Evolutionary conservation across 2,888 invertebrate species (phyloP), one percentile per base, ranked within the genome.

Genomic region (Acanthosoma haemorrhoidale): DNA sequence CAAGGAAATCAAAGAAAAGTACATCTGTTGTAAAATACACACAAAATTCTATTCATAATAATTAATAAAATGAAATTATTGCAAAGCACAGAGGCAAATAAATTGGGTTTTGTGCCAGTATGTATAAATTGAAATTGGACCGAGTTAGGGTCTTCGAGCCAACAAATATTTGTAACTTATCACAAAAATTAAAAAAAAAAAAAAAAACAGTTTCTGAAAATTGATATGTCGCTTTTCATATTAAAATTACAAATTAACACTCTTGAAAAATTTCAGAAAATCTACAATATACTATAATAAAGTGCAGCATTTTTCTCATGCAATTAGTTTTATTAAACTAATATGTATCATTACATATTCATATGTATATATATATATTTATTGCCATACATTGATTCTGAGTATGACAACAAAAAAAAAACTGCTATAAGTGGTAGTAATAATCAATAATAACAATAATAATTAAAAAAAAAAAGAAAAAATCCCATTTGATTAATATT

Each of bases 221-320:
- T 25, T 25, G 51, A 29, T 25, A 51, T 51, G 51, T 51, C 29
- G 51, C 51, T 51, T 51, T 51, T 4, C 29, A 51, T 21, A 51
- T n/a, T 25, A 51, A 51, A 51, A 51, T 51, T 25, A 51, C 51
- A 51, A 25, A 41, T 39, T 64, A 64, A 64, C 64, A 64, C 64
- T 64, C 39, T 39, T 64, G 64, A 64, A 21, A 31, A 64, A 66
- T 58, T 66, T 16, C 41, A 71, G 63, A 58, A 63, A 73, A 68
- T 63, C 66, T 66, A 70, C 68, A 29, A 31, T 36, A 39, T 18
- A 18, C 69, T 36, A 34, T 68, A 70, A 79, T 80, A 81, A 79
- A 75, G 76, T 76, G 81, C 79, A 78, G 60, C 58, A 69, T 66
- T 60, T 59, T 64, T 68, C 36, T 66, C 68, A 68, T 66, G 69